Base-by-base conservation (phyloP, 2,888 invertebrate genomes). In the Cylindroiulus punctatus region DNA sequence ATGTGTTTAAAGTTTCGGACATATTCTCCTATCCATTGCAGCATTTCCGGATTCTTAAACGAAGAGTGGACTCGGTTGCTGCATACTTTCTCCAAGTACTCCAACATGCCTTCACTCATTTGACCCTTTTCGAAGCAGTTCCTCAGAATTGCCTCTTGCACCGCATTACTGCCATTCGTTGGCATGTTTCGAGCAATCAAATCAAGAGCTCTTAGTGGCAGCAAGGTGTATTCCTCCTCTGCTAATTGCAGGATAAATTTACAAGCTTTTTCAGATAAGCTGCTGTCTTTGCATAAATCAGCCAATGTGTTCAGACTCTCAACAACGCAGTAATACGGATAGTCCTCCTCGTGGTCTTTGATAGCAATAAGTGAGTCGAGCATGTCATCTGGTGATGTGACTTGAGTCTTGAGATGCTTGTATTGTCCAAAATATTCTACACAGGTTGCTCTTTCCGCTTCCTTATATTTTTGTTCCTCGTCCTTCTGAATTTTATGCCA, bases 21-120 rank as follows among this genome's bases (percentile, higher is more conserved):
- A 52, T 52, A 52, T 52, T 52, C 52, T 19, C 52, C 52, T 52
- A 52, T 52, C 52, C 52, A 52, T 52, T 52, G 52, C 52, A 52
- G n/a, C n/a, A 52, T 19, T n/a, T n/a, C 19, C 2, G 52, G 19
- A 1, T 19, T n/a, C n/a, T 52, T 19, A 52, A 19, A 52, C 52
- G n/a, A 19, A n/a, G 52, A 52, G 2, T 52, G 52, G n/a, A 52
- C 52, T 52, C n/a, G 19, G 5, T 52, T 52, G 19, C n/a, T 52
- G 19, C 52, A 52, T n/a, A 52, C 52, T 52, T 52, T 52, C 19
- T 52, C 52, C 52, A 52, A 52, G n/a, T 52, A 52, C 5, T 52
- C 19, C 5, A 52, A 52, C 52, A 52, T 52, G 52, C 52, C 52
- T 19, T 17, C n/a, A 52, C 52, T 52, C 52, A 52, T 52, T 5